These are phyloP conservation scores for Mercenaria mercenaria DNA, from an alignment of 1,140 invertebrate species.

Conservation along the genomic window DNA sequence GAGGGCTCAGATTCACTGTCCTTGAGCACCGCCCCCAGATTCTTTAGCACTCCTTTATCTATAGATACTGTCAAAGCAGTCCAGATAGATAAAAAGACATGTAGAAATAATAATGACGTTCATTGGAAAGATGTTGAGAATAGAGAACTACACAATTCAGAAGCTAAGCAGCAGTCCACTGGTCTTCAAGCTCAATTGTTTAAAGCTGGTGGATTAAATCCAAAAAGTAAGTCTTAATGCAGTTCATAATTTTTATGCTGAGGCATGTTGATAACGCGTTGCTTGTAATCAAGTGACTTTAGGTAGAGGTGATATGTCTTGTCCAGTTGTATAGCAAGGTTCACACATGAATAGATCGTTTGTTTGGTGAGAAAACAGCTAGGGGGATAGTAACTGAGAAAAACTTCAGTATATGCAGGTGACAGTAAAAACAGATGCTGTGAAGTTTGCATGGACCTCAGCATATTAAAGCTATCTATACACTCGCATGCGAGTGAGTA, in stretches of 20 bases:
- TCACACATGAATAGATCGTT: too few relatives aligned
- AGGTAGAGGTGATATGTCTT: too few relatives aligned
- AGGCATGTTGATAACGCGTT: too few relatives aligned
- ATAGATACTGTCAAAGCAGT: neutral
- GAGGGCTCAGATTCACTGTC: conserved; percentile 11
- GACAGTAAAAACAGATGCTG: too few relatives aligned
- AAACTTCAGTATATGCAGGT: too few relatives aligned
- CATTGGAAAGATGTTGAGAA: neutral
- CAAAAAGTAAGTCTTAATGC: conserved; percentile 30
- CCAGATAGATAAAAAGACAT: neutral
- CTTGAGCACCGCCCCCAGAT: conserved; percentile 16
- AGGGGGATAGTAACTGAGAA: too few relatives aligned
- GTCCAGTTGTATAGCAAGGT: too few relatives aligned
- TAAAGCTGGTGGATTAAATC: conserved; percentile 9
- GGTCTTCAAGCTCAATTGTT: neutral
- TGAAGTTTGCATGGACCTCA: too few relatives aligned
- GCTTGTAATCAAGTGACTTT: too few relatives aligned
- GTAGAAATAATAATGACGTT: neutral
- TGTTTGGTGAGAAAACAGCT: too few relatives aligned
- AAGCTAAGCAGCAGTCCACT: neutral
- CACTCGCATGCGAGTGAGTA: too few relatives aligned
- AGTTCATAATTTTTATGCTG: neutral
- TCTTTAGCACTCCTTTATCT: conserved; percentile 51
- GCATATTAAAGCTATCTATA: too few relatives aligned
- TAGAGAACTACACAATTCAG: neutral